Evolutionary conservation across 2,113 vertebrate genomes (phyloP), one percentile per base, ranked within the genome.

Genomic region (Paradoxurus hermaphroditus): DNA sequence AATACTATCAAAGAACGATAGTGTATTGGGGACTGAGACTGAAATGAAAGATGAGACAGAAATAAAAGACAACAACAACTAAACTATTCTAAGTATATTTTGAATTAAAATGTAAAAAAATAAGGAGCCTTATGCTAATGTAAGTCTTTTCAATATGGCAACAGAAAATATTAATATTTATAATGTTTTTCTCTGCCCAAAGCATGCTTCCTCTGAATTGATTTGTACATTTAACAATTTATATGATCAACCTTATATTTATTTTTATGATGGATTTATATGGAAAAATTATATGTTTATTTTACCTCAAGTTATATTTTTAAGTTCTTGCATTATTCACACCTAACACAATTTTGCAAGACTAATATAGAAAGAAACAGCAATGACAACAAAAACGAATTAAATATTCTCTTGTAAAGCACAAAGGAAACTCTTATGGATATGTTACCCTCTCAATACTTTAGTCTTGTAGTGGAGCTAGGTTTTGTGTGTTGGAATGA

Each of bases 131-230:
- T 79, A 81, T 92, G 44, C 88, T 89, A 86, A 73, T 11, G 0
- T 53, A 63, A 95, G 39, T 72, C 3, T 94, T 83, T 97, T 92
- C 14, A 68, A 67, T 72, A 78, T 29, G 41, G 19, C 36, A 91
- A 56, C 39, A 92, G 19, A 36, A 95, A 95, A 75, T 56, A 68
- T 70, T 91, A 85, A 49, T 92, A 78, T 90, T 86, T 90, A 81
- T 62, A 72, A 83, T 78, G n/a, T 46, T 90, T 97, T 94, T 89
- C 81, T 41, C 56, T 92, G 68, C 63, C 75, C 36, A 87, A 95
- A 94, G 51, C 53, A 72, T 53, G n/a, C 23, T 68, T 79, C 29
- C 59, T 85, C 34, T 89, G 63, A 86, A 86, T 21, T 95, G 21
- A 90, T 59, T 89, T 94, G 34, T 73, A 79, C 79, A 68, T 53